phyloP scores from a whole-genome alignment of 92 coral and sea anemone genomes.

The Metridium senile region DNA sequence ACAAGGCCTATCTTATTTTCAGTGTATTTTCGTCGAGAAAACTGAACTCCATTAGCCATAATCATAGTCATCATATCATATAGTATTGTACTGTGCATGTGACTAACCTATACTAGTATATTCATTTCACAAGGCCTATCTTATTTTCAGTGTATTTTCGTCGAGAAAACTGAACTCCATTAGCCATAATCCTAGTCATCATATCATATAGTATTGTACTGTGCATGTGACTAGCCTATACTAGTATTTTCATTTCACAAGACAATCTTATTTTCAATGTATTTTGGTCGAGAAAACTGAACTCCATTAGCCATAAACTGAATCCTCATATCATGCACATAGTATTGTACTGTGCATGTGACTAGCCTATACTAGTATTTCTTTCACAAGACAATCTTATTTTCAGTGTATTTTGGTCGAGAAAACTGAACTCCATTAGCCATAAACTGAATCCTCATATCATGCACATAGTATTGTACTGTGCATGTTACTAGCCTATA shows the following conservation, averaged over 20 bases:
- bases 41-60: background rate
- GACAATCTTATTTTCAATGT: background rate
- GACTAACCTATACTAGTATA: constrained; percentile 1
- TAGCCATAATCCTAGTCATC: background rate
- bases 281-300: no score
- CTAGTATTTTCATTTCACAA: background rate
- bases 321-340: background rate
- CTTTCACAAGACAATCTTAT: background rate
- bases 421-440: background rate
- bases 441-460: background rate
- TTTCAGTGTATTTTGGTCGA: background rate
- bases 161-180: no score
- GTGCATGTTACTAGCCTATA: background rate
- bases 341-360: background rate
- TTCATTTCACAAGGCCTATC: background rate
- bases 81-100: no score
- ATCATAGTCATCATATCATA: background rate
- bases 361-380: background rate
- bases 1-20: background rate
- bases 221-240: background rate
- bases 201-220: background rate
- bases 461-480: background rate
- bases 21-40: no score
- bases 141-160: background rate
- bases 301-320: background rate